phyloP scores from a whole-genome alignment of 2,888 invertebrate species.

The Drymonia ruficornis region DNA sequence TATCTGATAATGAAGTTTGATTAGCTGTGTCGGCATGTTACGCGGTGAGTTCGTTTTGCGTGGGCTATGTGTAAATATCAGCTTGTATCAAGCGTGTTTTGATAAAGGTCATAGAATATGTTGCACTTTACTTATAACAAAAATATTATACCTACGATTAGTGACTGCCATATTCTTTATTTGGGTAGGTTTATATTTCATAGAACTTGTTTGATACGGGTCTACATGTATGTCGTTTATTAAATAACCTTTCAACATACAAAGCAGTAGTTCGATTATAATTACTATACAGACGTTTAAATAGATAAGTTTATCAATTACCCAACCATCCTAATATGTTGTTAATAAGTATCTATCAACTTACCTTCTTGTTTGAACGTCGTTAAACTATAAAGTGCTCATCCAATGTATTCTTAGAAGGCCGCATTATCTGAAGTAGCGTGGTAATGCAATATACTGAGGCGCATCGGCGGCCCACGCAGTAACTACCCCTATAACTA shows the following conservation, averaged over 20 bases:
- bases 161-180: background rate
- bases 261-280: too few relatives aligned
- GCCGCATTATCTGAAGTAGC: conserved; percentile 37
- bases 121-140: background rate
- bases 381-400: too few relatives aligned
- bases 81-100: conserved; percentile 30
- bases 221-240: too few relatives aligned
- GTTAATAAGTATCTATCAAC: too few relatives aligned
- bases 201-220: too few relatives aligned
- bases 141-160: background rate
- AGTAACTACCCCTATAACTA: conserved; percentile 2
- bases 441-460: conserved; percentile 29
- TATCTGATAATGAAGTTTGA: conserved; percentile 56
- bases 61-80: conserved; percentile 28
- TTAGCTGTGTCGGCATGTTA: conserved; percentile 45
- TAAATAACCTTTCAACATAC: too few relatives aligned
- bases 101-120: conserved; percentile 43
- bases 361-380: background rate
- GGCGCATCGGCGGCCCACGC: conserved; percentile 1
- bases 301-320: too few relatives aligned
- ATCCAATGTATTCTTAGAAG: conserved; percentile 25
- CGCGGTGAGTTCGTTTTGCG: conserved; percentile 45
- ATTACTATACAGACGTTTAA: too few relatives aligned
- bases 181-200: too few relatives aligned
- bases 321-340: too few relatives aligned